phyloP scores from a whole-genome alignment of 2,888 invertebrate species.

The Dolichomitus sp. region DNA sequence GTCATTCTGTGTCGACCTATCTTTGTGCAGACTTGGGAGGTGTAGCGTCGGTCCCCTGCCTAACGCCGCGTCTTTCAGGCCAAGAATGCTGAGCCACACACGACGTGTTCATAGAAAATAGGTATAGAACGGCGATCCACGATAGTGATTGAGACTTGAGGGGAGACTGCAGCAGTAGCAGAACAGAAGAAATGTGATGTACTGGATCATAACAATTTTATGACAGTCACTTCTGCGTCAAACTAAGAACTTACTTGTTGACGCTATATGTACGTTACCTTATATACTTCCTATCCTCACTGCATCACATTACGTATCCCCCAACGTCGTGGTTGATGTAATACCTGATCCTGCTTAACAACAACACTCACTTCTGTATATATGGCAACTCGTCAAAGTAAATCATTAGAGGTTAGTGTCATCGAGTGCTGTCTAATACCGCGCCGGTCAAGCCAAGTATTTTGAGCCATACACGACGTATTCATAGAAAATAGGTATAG shows the following conservation, averaged over 20 bases:
- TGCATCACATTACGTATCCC: conserved; percentile 7
- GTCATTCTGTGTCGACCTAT: too few relatives aligned
- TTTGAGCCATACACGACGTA: conserved; percentile 7
- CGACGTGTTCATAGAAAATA: conserved; percentile 45
- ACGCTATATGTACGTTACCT: conserved; percentile 1
- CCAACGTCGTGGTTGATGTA: conserved; percentile 42
- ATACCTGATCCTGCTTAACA: conserved; percentile 2
- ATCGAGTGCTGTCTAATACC: conserved; percentile 17
- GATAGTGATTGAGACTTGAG: conserved; percentile 70
- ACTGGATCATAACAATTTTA: conserved; percentile 1
- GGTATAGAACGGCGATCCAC: conserved; percentile 28
- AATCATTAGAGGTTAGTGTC: conserved; percentile 31
- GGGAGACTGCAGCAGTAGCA: conserved; percentile 43
- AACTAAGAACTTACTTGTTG: conserved; percentile 8
- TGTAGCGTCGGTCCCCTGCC: too few relatives aligned
- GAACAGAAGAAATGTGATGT: conserved; percentile 45
- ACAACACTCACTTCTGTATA: background rate
- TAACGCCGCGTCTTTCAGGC: background rate
- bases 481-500: conserved; percentile 49
- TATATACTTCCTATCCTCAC: background rate
- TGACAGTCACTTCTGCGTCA: background rate
- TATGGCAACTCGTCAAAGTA: background rate
- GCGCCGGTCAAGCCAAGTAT: background rate
- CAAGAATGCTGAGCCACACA: conserved; percentile 10
- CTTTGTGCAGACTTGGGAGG: too few relatives aligned